Evolutionary conservation across 30 jellyfish, hydroid and myxozoan species (phyloP).

Genomic region (Aurelia coerulea): DNA sequence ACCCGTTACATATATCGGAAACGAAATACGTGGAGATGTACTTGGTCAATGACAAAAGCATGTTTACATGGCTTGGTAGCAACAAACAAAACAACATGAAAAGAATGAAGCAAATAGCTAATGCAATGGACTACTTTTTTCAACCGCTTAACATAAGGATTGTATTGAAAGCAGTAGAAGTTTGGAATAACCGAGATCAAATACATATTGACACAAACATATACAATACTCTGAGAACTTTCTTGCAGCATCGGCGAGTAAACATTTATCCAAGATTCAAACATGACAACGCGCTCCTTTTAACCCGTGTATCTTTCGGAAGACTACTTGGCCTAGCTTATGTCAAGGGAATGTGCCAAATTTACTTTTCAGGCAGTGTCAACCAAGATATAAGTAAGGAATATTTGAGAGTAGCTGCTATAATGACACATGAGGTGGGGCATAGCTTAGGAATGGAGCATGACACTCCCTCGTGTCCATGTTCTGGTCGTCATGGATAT

Average conservation of each 20-base stretch:
- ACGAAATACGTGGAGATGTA: slow-evolving; percentile 72
- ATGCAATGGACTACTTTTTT: slow-evolving; percentile 47
- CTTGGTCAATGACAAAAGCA: slow-evolving; percentile 65
- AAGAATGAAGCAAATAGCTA: slow-evolving; percentile 58
- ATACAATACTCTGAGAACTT: slow-evolving; percentile 9
- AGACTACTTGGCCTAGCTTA: slow-evolving; percentile 80
- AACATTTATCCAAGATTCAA: slow-evolving; percentile 13
- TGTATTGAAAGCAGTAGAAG: slow-evolving; percentile 62
- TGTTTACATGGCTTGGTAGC: slow-evolving; percentile 30
- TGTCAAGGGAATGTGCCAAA: slow-evolving; percentile 64
- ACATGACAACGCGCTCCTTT: slow-evolving; percentile 74
- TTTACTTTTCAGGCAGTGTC: slow-evolving; percentile 58
- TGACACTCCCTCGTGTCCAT: slow-evolving; percentile 51
- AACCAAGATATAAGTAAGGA: slow-evolving; percentile 58
- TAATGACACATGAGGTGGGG: slow-evolving; percentile 84
- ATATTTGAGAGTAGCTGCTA: slow-evolving; percentile 50
- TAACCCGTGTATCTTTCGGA: slow-evolving; percentile 33
- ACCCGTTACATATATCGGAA: slow-evolving; percentile 2
- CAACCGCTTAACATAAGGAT: slow-evolving; percentile 57
- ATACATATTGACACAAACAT: slow-evolving; percentile 32
- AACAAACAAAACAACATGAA: slow-evolving; percentile 33
- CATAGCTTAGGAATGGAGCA: slow-evolving; percentile 84
- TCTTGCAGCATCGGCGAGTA: slow-evolving; percentile 41
- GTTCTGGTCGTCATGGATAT: slow-evolving; percentile 37
- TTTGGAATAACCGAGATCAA: slow-evolving; percentile 58